Evolutionary conservation across 53 echinoderm and acorn worm species (phyloP).

Genomic region (Holothuria leucospilota): DNA sequence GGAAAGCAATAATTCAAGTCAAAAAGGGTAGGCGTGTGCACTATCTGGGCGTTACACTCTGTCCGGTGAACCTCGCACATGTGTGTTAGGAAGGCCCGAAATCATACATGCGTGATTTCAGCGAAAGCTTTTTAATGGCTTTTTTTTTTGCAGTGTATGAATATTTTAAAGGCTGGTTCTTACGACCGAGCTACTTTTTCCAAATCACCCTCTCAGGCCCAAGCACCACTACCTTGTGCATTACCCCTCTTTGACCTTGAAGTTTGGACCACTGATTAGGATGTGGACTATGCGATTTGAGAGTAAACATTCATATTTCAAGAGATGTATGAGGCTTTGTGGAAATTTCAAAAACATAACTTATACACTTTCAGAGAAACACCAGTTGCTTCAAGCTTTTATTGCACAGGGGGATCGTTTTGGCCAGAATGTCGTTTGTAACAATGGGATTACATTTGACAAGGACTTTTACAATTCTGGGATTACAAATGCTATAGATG

Average conservation of each 20-base stretch:
- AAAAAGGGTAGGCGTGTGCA: too few relatives aligned
- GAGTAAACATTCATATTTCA: not conserved
- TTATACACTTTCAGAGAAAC: not conserved
- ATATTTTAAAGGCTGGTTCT: too few relatives aligned
- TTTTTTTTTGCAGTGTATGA: too few relatives aligned
- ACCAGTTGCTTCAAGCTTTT: not conserved
- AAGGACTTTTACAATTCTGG: not conserved
- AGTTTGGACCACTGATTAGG: not conserved
- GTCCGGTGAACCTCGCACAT: too few relatives aligned
- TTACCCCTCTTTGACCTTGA: not conserved
- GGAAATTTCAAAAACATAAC: not conserved
- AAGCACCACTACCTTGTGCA: not conserved
- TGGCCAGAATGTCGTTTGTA: not conserved
- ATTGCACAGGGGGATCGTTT: not conserved
- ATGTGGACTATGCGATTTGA: not conserved
- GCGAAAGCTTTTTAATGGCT: too few relatives aligned
- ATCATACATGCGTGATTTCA: too few relatives aligned
- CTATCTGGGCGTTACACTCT: too few relatives aligned
- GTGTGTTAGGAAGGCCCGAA: too few relatives aligned
- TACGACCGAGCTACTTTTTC: too few relatives aligned
- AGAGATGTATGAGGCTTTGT: not conserved
- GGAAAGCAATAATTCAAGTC: too few relatives aligned
- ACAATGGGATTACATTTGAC: not conserved
- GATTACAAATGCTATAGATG: not conserved
- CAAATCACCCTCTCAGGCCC: slow-evolving; percentile 19